Evolutionary conservation across 2,797 vertebrate species (phyloP), one percentile per base, ranked within the genome.

Genomic region (Mallotus villosus): DNA sequence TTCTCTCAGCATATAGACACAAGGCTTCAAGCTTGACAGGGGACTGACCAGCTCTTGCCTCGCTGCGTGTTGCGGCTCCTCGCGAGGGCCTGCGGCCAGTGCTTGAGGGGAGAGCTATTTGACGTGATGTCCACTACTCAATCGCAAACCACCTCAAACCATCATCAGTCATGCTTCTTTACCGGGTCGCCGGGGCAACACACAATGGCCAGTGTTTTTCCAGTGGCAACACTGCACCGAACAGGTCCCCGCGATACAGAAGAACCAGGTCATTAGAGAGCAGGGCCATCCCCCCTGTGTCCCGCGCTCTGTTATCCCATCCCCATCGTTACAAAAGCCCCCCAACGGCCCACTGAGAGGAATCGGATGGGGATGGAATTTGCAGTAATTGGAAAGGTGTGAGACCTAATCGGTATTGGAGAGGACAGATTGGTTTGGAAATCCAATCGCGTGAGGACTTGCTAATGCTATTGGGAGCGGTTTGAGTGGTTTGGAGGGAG

Each of bases 371-470:
- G 64, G 37, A 67, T 75, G 72, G 71, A 84, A 81, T 75, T 51
- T 70, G 46, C 67, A 82, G 72, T 71, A 85, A 77, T 78, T 75
- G 53, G 63, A 79, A 75, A 75, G 59, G 58, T 68, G 75, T 81
- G 80, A 61, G 55, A 86, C 84, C 81, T 81, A 86, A 81, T 62
- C 78, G 67, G 70, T 72, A 78, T 76, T 78, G 78, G 74, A 34
- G 24, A 63, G 68, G 70, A 61, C 62, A 69, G 83, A 84, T 82
- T 78, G 78, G 78, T 78, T 76, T 74, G 65, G 76, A 81, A 81
- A n/a, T 84, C 73, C 78, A 79, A 83, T 79, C 46, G 71, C 74
- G 68, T n/a, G 37, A 2, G n/a, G n/a, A 37, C 53, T 25, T 27
- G 51, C 57, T 37, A 4, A 61, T 57, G 66, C 75, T 32, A 65